Evolutionary conservation across 92 coral and sea anemone genomes (phyloP), one percentile per base, ranked within the genome.

Genomic region (Epizoanthus stellaris): DNA sequence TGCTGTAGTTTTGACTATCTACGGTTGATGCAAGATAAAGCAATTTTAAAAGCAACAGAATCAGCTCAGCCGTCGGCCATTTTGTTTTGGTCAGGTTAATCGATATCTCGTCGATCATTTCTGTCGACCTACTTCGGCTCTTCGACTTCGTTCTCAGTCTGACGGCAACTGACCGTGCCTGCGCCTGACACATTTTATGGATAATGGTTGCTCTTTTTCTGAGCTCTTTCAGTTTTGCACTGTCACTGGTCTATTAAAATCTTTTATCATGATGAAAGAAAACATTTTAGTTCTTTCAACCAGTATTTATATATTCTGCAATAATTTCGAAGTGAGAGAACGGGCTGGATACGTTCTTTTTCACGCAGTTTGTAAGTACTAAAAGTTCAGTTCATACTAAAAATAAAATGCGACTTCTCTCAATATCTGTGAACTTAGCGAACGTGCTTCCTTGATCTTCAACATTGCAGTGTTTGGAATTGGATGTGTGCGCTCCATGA

Each of bases 291-390:
- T 91, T 12, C 69, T 88, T 4, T 53, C 85, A 2, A 45, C 90
- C 59, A 94, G 98, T 70, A 67, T 92, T 15, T 86, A 64, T 71
- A 84, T 92, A 38, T 87, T 85, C 70, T 87, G 86, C 75, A 94
- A 88, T 76, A 20, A 75, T 63, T 91, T 81, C 82, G 90, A 92
- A 57, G 86, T 76, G 61, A 87, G 84, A 58, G 59, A 89, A 79
- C 88, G 92, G 17, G 87, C 82, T 61, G 95, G 95, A 71, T 94
- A 85, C 64, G 88, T 69, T 10, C 7, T 89, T 9, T 94, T 94
- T 69, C 98, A 94, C 80, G 53, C 72, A 23, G 71, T 89, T 2
- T 62, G 98, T 94, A 61, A 92, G 95, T 87, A 62, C 13, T 39
- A 6, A 9, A 7, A 69, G 67, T 23, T 47, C 73, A 17, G 36